These are phyloP conservation scores for Gephyroberyx darwinii DNA, from an alignment of 2,797 vertebrate species.

Conservation along the genomic window DNA sequence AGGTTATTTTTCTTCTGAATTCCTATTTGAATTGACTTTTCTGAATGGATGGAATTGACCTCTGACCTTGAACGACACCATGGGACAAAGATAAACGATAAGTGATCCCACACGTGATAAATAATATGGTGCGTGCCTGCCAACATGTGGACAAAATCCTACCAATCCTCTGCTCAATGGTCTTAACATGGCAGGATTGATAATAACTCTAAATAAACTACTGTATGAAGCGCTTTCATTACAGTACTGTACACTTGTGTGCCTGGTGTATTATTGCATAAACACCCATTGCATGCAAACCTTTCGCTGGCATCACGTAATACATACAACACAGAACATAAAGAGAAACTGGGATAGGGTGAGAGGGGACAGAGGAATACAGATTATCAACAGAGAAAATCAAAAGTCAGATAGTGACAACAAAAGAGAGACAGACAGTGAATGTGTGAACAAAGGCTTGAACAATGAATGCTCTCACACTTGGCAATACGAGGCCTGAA, in stretches of 20 bases:
- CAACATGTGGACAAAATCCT: not conserved
- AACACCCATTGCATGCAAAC: not conserved
- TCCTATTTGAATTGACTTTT: constrained; percentile 1
- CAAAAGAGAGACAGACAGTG: constrained; percentile 7
- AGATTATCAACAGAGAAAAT: constrained; percentile 20
- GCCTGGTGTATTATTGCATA: not conserved
- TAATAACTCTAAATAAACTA: not conserved
- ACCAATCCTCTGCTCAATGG: not conserved
- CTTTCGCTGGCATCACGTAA: constrained; percentile 8
- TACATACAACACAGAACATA: not conserved
- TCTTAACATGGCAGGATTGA: not conserved
- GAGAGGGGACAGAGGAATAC: constrained; percentile 5
- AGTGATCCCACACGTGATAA: not conserved
- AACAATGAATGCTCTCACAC: constrained; percentile 18
- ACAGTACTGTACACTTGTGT: not conserved
- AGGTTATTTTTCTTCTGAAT: constrained; percentile 1
- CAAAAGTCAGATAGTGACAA: constrained; percentile 21
- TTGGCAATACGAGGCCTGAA: constrained; percentile 16
- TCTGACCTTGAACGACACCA: not conserved
- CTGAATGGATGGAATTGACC: not conserved
- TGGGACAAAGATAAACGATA: too few relatives aligned
- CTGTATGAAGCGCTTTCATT: constrained; percentile 1
- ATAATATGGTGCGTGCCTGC: not conserved
- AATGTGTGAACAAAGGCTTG: constrained; percentile 27
- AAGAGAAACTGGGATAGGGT: not conserved